phyloP scores from a whole-genome alignment of 2,113 vertebrate species.

The Papio anubis region DNA sequence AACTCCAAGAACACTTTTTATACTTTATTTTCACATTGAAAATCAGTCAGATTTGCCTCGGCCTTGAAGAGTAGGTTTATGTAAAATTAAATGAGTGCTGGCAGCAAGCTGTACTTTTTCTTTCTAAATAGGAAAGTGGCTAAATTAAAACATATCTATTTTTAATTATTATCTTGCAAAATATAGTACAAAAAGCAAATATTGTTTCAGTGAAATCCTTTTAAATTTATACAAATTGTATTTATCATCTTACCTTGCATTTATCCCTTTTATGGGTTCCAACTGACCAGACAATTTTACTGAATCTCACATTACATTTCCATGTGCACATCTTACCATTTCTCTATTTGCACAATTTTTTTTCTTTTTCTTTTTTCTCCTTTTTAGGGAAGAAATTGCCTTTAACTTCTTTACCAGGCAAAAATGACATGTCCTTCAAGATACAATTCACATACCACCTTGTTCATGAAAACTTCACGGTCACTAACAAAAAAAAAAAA shows the following conservation, averaged over 20 bases:
- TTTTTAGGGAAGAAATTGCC: background rate
- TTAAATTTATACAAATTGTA: background rate
- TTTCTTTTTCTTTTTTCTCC: background rate
- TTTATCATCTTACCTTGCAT: background rate
- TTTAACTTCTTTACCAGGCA: background rate
- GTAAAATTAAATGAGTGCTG: too few species aligned
- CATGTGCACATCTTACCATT: background rate
- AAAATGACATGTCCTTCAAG: background rate
- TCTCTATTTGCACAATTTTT: background rate
- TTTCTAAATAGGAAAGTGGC: too few species aligned
- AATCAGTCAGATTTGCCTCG: too few species aligned
- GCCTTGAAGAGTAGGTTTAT: too few species aligned
- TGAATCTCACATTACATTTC: background rate
- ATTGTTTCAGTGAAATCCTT: background rate
- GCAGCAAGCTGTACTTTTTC: too few species aligned
- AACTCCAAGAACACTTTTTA: too few species aligned
- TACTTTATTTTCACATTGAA: too few species aligned
- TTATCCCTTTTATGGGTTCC: background rate
- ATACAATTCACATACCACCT: background rate
- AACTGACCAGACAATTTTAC: background rate
- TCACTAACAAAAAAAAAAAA: background rate
- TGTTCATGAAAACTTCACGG: background rate
- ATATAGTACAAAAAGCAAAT: background rate
- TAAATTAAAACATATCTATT: background rate
- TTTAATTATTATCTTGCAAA: background rate